A percentile compares a stretch with the other conserved stretches of the same genome.
Conservation (phyloP, 2,888 invertebrate species). For the Fragum fragum region DNA sequence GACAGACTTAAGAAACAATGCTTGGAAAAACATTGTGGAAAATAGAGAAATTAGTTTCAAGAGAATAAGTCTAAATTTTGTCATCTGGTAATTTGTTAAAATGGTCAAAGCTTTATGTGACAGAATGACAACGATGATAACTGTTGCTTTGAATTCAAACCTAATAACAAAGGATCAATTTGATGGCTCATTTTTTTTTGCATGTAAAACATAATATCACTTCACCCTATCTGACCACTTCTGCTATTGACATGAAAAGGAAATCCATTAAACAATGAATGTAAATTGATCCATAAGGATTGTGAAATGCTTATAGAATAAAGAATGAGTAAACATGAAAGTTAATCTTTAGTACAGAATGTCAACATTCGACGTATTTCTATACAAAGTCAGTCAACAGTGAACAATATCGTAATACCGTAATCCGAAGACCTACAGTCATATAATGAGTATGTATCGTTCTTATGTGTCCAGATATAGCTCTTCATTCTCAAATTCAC, state of each 20-base stretch:
- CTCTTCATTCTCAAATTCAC: too few relatives aligned
- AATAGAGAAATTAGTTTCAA: too few relatives aligned
- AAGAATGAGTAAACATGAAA: slow-evolving; percentile 18
- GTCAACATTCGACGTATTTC: slow-evolving; percentile 27
- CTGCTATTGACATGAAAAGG: neutral
- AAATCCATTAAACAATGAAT: slow-evolving; percentile 2
- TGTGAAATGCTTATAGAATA: neutral
- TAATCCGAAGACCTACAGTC: neutral
- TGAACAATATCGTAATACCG: slow-evolving; percentile 10
- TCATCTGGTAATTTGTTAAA: too few relatives aligned
- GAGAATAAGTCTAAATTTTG: too few relatives aligned
- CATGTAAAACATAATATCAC: neutral
- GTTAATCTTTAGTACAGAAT: slow-evolving; percentile 21
- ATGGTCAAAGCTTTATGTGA: too few relatives aligned
- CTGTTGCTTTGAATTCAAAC: too few relatives aligned
- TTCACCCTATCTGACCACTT: neutral
- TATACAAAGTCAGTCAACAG: slow-evolving; percentile 4
- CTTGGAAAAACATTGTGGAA: too few relatives aligned
- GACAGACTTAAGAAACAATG: too few relatives aligned
- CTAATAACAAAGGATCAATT: too few relatives aligned
- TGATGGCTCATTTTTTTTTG: too few relatives aligned
- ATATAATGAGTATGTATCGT: neutral
- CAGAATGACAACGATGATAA: too few relatives aligned
- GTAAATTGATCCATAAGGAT: slow-evolving; percentile 8
- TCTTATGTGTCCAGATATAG: neutral